These are phyloP conservation scores for Meteorus colon DNA, from an alignment of 2,888 invertebrate species.

Conservation along the genomic window DNA sequence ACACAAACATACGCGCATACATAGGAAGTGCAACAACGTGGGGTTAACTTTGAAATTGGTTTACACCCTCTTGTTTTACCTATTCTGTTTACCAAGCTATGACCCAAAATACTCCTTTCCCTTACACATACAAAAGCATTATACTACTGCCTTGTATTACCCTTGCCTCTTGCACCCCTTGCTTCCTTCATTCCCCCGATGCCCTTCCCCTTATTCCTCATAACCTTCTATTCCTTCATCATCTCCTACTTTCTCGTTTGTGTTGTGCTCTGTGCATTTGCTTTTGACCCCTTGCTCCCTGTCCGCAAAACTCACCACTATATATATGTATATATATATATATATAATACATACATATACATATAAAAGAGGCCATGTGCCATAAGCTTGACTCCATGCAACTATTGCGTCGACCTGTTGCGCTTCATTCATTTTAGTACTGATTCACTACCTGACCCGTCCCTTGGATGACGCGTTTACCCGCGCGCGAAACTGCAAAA, in stretches of 20 bases:
- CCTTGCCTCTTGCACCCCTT: slow-evolving; percentile 5
- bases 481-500: slow-evolving; percentile 52
- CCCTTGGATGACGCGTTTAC: slow-evolving; percentile 55
- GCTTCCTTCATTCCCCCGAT: slow-evolving; percentile 24
- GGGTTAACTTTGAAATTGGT: slow-evolving; percentile 55
- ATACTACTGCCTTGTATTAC: not conserved
- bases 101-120: slow-evolving; percentile 52
- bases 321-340: not conserved
- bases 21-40: slow-evolving; percentile 24
- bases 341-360: not conserved
- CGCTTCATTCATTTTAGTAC: slow-evolving; percentile 68
- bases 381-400: slow-evolving; percentile 58
- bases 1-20: slow-evolving; percentile 21
- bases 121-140: slow-evolving; percentile 25
- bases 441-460: slow-evolving; percentile 63
- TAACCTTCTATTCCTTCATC: slow-evolving; percentile 26
- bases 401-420: slow-evolving; percentile 64
- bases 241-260: slow-evolving; percentile 44
- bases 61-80: slow-evolving; percentile 55
- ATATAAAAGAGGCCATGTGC: slow-evolving; percentile 51
- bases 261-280: slow-evolving; percentile 13
- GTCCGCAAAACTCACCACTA: slow-evolving; percentile 9
- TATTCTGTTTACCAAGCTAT: slow-evolving; percentile 54
- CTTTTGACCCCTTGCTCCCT: slow-evolving; percentile 30
- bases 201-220: slow-evolving; percentile 33